phyloP scores from a whole-genome alignment of 2,888 invertebrate genomes.

The Malthinus flaveolus region DNA sequence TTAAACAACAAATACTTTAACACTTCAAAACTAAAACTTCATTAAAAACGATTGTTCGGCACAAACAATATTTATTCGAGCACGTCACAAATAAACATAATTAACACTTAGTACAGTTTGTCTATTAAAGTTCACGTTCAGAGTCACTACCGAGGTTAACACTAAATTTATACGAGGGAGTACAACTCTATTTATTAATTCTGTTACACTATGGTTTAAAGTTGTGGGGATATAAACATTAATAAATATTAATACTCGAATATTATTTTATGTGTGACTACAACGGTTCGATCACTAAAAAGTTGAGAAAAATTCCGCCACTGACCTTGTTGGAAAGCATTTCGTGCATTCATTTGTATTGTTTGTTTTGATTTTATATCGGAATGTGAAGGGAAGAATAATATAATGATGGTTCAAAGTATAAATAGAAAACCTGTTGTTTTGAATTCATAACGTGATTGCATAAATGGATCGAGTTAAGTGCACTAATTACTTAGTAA shows the following conservation, averaged over 20 bases:
- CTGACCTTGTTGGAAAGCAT: slow-evolving; percentile 31
- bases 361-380: slow-evolving; percentile 32
- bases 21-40: no score
- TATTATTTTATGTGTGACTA: slow-evolving; percentile 17
- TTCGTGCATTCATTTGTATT: slow-evolving; percentile 26
- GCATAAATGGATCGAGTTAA: slow-evolving; percentile 9
- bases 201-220: slow-evolving; percentile 33
- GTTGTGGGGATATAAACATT: slow-evolving; percentile 25
- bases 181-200: slow-evolving; percentile 38
- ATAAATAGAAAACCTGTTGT: slow-evolving; percentile 28
- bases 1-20: no score
- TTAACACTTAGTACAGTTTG: slow-evolving; percentile 11
- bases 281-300: slow-evolving; percentile 26
- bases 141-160: slow-evolving; percentile 36
- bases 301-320: slow-evolving; percentile 24
- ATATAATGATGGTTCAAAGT: slow-evolving; percentile 16
- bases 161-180: slow-evolving; percentile 35
- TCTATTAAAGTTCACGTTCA: slow-evolving; percentile 29
- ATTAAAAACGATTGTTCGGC: no score
- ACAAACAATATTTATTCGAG: slow-evolving; percentile 6
- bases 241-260: slow-evolving; percentile 1
- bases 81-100: slow-evolving; percentile 14
- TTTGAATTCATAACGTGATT: slow-evolving; percentile 14
- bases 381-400: slow-evolving; percentile 34
- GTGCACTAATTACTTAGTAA: slow-evolving; percentile 12